Evolutionary conservation across 35 echinoderm and acorn worm species (phyloP).

Genomic region (Strongylocentrotus purpuratus): DNA sequence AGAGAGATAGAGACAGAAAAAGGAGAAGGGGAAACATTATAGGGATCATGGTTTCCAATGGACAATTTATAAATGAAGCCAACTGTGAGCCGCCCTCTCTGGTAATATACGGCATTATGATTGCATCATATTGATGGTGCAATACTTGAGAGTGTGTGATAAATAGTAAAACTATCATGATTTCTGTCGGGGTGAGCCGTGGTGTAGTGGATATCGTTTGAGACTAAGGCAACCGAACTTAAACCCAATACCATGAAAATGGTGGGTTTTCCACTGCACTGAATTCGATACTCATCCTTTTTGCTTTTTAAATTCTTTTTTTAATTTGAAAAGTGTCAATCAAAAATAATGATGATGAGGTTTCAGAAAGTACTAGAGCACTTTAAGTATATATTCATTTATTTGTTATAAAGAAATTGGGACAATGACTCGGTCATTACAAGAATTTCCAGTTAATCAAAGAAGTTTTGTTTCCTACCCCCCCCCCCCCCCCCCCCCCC

Average conservation of each 20-base stretch:
- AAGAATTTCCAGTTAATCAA: no score
- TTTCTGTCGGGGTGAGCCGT: not conserved
- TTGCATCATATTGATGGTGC: not conserved
- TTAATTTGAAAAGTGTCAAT: no score
- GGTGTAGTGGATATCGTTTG: not conserved
- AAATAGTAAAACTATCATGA: not conserved
- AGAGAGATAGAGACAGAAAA: not conserved
- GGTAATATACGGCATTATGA: not conserved
- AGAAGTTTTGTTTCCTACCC: no score
- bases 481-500: no score
- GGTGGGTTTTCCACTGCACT: not conserved
- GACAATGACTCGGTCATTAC: no score
- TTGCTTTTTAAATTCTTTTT: no score
- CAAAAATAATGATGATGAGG: no score
- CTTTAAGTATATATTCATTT: no score
- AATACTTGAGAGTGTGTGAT: not conserved
- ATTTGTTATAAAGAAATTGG: no score
- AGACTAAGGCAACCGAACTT: no score
- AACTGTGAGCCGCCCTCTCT: not conserved
- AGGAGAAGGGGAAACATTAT: not conserved
- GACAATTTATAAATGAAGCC: not conserved
- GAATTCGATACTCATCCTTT: not conserved
- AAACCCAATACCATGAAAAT: no score
- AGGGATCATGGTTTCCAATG: not conserved
- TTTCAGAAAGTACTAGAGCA: no score